Base-by-base conservation (phyloP, 1,140 invertebrate genomes). In the Drosophila suzukii region DNA sequence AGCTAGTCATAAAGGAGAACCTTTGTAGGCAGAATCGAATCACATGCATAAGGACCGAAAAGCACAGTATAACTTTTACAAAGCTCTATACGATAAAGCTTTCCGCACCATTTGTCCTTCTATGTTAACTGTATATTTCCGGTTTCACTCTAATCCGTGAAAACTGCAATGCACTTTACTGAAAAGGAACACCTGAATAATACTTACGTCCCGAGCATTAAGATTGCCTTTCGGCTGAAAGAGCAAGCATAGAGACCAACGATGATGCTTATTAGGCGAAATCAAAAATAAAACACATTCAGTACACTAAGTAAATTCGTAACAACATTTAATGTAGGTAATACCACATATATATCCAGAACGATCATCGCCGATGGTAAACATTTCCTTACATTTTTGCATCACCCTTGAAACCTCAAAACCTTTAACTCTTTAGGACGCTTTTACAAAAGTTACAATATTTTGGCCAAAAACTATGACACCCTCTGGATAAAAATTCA, bases 321-420 rank as follows among this genome's bases (percentile, higher is more conserved):
- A 44, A 44, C 43, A 44, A 44, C 43, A 44, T 44, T 44, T 44
- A 44, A 44, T 44, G 43, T 44, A 44, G 43, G 17, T 44, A 20
- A 20, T 44, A 20, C 43, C 43, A 44, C 43, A 44, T 17, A 17
- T 20, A 20, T 44, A 44, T 44, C 43, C 43, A 44, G 43, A 44
- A 44, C 10, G 43, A 44, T 44, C 43, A 44, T 20, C 43, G 10
- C 43, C 43, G 43, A 20, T 44, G 43, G 43, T 44, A 44, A 44
- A 44, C 43, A 44, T 44, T 4, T 20, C 43, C 43, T 44, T 44
- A 44, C 43, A 44, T 20, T 20, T 39, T 44, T 44, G 43, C 43
- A 10, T 44, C 17, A 17, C 15, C 43, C 15, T 10, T 44, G 17
- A 20, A 44, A 44, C 15, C 43, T 20, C 43, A 15, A 44, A 44